phyloP scores from a whole-genome alignment of 2,113 vertebrate genomes.

The Symphodus melops region DNA sequence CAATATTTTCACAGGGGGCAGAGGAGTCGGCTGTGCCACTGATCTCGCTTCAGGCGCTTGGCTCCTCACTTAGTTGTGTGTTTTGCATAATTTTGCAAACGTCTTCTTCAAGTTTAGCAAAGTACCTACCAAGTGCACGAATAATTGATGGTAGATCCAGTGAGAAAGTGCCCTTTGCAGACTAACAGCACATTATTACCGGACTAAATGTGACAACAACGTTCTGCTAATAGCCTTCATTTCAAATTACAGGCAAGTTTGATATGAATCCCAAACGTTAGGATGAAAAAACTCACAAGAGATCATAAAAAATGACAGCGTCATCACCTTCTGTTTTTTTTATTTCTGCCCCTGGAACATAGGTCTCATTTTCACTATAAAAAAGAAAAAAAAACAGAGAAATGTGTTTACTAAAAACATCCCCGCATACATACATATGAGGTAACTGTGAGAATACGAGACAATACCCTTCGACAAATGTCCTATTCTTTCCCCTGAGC shows the following conservation, averaged over 20 bases:
- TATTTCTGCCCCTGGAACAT: neutral
- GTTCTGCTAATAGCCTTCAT: neutral
- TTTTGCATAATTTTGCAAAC: conserved; percentile 53
- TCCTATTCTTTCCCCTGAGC: conserved; percentile 1
- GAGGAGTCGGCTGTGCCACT: conserved; percentile 36
- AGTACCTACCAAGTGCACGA: neutral
- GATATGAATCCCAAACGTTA: neutral
- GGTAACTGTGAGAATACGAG: neutral
- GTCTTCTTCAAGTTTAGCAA: conserved; percentile 17
- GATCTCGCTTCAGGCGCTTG: conserved; percentile 44
- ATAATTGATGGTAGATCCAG: neutral
- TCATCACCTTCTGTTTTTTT: neutral
- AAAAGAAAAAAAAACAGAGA: neutral
- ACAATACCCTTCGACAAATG: conserved; percentile 12
- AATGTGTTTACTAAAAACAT: neutral
- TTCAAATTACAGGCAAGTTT: neutral
- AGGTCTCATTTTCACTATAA: neutral
- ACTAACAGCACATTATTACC: neutral
- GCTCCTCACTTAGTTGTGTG: conserved; percentile 26
- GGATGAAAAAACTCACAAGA: neutral
- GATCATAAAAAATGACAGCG: neutral
- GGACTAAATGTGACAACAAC: neutral
- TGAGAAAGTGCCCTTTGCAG: conserved; percentile 18
- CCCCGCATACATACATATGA: neutral
- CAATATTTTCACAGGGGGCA: conserved; percentile 12